These are phyloP conservation scores for Taphrorychus bicolor DNA, from an alignment of 2,888 invertebrate species.

Conservation along the genomic window DNA sequence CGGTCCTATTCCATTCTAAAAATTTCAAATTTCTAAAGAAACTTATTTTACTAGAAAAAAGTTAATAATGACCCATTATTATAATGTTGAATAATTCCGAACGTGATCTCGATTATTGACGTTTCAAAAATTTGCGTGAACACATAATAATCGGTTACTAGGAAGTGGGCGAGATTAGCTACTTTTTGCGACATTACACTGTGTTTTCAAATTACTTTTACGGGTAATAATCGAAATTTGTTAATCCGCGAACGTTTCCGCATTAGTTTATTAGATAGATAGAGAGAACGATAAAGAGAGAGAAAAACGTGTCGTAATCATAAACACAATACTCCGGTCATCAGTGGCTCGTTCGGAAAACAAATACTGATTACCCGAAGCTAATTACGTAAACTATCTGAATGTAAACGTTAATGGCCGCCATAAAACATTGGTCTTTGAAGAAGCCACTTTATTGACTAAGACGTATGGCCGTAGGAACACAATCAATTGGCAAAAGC, in stretches of 20 bases:
- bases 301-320: background rate
- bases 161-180: slow-evolving; percentile 13
- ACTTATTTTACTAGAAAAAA: background rate
- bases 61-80: background rate
- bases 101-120: slow-evolving; percentile 11
- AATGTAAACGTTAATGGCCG: background rate
- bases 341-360: background rate
- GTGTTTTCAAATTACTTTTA: slow-evolving; percentile 22
- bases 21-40: slow-evolving; percentile 1
- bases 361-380: background rate
- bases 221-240: slow-evolving; percentile 16
- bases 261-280: background rate
- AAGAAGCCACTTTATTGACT: background rate
- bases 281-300: background rate
- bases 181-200: slow-evolving; percentile 20
- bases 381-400: background rate
- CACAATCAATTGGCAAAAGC: background rate
- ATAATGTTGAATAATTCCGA: slow-evolving; percentile 3
- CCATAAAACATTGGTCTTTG: background rate
- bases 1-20: background rate
- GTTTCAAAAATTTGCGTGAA: slow-evolving; percentile 21
- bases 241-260: slow-evolving; percentile 6
- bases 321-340: background rate
- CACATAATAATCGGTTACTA: slow-evolving; percentile 7
- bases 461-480: background rate